phyloP scores from a whole-genome alignment of 2,113 vertebrate genomes.

The Clupea harengus region DNA sequence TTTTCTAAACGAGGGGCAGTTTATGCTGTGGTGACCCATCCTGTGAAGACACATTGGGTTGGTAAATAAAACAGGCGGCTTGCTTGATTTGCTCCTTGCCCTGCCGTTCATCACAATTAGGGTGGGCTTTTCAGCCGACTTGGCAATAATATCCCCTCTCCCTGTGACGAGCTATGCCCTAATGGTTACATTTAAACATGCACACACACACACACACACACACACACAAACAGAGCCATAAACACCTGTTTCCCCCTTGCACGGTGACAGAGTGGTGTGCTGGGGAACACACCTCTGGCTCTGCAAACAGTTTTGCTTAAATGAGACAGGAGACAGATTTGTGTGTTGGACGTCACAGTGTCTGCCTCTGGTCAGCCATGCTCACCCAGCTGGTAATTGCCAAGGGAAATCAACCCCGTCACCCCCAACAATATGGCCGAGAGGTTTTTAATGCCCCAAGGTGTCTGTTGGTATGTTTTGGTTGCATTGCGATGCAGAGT shows the following conservation, averaged over 20 bases:
- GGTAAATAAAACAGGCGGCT: background rate
- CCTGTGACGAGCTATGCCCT: background rate
- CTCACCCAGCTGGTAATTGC: background rate
- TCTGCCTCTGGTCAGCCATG: background rate
- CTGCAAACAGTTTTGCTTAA: slow-evolving; percentile 1
- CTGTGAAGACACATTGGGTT: background rate
- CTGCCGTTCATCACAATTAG: background rate
- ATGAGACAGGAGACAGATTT: slow-evolving; percentile 15
- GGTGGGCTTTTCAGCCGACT: background rate
- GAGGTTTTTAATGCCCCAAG: slow-evolving; percentile 45
- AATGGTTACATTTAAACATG: background rate
- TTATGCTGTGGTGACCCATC: background rate
- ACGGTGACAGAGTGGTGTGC: background rate
- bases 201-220: background rate
- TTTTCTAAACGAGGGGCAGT: background rate
- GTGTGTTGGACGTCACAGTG: background rate
- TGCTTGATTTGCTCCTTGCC: background rate
- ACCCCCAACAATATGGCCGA: background rate
- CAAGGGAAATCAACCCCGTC: background rate
- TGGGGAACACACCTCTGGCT: slow-evolving; percentile 1
- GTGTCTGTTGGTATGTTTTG: slow-evolving; percentile 42
- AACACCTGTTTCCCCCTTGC: background rate
- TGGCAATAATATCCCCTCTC: no score
- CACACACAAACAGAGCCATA: background rate
- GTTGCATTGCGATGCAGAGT: background rate